Evolutionary conservation across 2,797 vertebrate genomes (phyloP).

Genomic region (Gymnothorax reevesii): DNA sequence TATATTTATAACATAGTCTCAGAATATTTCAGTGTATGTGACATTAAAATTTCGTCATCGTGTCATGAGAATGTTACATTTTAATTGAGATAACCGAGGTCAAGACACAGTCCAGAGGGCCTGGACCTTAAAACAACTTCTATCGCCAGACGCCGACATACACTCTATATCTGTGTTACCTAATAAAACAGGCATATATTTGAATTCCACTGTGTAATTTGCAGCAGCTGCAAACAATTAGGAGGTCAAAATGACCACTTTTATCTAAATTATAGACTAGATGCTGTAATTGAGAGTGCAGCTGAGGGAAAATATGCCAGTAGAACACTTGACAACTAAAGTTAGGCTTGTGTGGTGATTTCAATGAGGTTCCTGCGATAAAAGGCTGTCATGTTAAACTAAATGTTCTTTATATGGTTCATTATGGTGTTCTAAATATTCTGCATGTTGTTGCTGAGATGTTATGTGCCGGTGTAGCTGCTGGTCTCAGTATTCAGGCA

Average conservation of each 20-base stretch:
- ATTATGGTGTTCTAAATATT: no score
- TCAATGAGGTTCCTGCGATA: neutral
- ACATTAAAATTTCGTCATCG: neutral
- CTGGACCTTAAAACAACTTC: neutral
- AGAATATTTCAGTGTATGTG: neutral
- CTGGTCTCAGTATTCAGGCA: neutral
- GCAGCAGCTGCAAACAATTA: constrained; percentile 27
- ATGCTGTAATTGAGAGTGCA: constrained; percentile 6
- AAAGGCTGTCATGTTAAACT: neutral
- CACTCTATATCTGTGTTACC: neutral
- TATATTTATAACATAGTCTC: neutral
- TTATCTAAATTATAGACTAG: constrained; percentile 23
- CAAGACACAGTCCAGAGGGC: neutral
- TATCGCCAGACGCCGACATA: neutral
- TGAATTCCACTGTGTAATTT: neutral
- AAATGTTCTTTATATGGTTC: neutral
- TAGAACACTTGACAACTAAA: neutral
- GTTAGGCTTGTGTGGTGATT: neutral
- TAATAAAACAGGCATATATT: constrained; percentile 12
- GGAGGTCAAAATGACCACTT: constrained; percentile 13
- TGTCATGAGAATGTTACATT: neutral
- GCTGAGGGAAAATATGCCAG: neutral
- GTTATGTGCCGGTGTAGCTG: neutral
- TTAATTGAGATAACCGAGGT: neutral
- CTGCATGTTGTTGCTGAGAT: neutral